Evolutionary conservation across 2,888 invertebrate species (phyloP).

Genomic region (Neria commutata): DNA sequence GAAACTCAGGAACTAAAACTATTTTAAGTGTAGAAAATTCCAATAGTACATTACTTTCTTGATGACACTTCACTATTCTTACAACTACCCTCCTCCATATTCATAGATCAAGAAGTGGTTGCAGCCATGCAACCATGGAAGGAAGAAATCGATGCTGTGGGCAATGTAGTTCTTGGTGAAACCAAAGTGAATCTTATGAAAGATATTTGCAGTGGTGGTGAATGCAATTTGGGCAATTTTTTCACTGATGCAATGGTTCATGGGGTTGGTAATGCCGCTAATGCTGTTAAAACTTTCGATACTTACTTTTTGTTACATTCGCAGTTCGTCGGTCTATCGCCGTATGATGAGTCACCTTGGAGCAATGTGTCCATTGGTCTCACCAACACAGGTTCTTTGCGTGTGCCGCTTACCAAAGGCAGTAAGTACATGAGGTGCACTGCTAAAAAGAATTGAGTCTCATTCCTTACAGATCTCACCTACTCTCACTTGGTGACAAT

Average conservation of each 20-base stretch:
- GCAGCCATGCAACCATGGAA: slow-evolving; percentile 68
- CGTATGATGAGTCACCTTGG: slow-evolving; percentile 65
- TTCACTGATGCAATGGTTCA: slow-evolving; percentile 75
- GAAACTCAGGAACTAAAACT: too few relatives aligned
- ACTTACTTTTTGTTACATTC: background rate
- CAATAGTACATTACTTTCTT: too few relatives aligned
- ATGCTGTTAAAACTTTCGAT: background rate
- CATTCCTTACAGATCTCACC: slow-evolving; percentile 67
- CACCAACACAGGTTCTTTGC: slow-evolving; percentile 73
- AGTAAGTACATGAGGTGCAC: slow-evolving; percentile 59
- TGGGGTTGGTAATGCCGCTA: slow-evolving; percentile 62
- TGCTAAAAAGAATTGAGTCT: background rate
- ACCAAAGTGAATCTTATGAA: slow-evolving; percentile 67
- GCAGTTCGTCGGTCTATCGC: slow-evolving; percentile 43
- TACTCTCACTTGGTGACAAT: slow-evolving; percentile 72
- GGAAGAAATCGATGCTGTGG: slow-evolving; percentile 65
- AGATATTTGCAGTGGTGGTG: slow-evolving; percentile 65
- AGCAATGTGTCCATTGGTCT: slow-evolving; percentile 72
- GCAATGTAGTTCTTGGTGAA: slow-evolving; percentile 66
- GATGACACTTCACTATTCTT: background rate
- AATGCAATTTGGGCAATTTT: slow-evolving; percentile 78
- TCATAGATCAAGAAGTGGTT: slow-evolving; percentile 68
- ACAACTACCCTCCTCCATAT: background rate
- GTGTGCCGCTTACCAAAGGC: slow-evolving; percentile 71
- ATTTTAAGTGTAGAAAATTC: too few relatives aligned